Conservation (phyloP, 30 jellyfish, hydroid and myxozoan species). For the Mastigias papua region DNA sequence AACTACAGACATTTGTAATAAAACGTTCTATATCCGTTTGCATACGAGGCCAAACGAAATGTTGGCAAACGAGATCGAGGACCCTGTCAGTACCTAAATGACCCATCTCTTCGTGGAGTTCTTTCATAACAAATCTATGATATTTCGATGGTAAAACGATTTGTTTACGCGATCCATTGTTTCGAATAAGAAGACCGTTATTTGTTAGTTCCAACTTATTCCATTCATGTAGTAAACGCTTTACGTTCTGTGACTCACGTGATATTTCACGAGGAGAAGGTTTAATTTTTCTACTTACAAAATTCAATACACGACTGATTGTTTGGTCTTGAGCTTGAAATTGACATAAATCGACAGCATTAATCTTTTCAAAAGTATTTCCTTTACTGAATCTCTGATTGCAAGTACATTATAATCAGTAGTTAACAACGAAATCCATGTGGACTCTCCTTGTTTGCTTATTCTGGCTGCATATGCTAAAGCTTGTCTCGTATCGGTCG, state of each 20-base stretch:
- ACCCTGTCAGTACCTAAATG: slow-evolving; percentile 61
- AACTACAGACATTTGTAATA: slow-evolving; percentile 9
- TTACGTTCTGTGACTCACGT: not conserved
- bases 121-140: slow-evolving; percentile 11
- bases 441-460: not conserved
- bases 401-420: slow-evolving; percentile 1
- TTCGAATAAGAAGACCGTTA: slow-evolving; percentile 4
- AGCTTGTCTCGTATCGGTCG: slow-evolving; percentile 29
- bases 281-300: not conserved
- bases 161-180: slow-evolving; percentile 21
- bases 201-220: not conserved
- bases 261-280: not conserved
- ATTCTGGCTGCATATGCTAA: not conserved
- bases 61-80: slow-evolving; percentile 31
- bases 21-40: slow-evolving; percentile 14
- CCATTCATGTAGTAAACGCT: slow-evolving; percentile 14
- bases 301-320: not conserved
- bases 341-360: not conserved
- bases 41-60: slow-evolving; percentile 62
- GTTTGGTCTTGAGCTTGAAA: not conserved
- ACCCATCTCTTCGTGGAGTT: slow-evolving; percentile 62
- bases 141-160: slow-evolving; percentile 36
- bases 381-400: not conserved
- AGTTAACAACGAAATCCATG: slow-evolving; percentile 4
- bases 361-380: not conserved